Percentiles rank a stretch among this genome's conserved stretches.
phyloP scores from a whole-genome alignment of 2,113 vertebrate species.

The Nesogale talazaci region DNA sequence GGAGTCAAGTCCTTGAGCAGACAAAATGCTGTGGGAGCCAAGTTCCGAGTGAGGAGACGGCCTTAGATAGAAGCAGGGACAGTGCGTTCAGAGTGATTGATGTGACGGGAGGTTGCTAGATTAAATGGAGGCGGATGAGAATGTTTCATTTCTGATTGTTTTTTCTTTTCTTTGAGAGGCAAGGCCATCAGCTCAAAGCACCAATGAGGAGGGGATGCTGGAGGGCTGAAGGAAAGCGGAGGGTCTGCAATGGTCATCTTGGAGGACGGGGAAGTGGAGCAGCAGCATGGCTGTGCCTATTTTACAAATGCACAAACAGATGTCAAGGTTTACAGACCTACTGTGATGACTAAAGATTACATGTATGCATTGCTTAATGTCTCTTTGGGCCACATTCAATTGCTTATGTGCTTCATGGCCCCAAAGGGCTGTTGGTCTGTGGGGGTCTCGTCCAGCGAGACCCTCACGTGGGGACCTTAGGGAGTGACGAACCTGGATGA shows the following conservation, averaged over 20 bases:
- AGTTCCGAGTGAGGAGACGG: neutral
- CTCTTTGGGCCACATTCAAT: no score
- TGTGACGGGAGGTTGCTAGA: neutral
- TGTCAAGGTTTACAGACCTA: neutral
- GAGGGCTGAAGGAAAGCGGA: neutral
- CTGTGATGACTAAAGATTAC: no score
- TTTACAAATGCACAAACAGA: neutral
- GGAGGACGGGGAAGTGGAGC: neutral
- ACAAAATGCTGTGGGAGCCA: neutral
- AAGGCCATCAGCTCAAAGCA: neutral
- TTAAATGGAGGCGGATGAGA: neutral
- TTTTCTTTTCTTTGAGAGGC: constrained; percentile 17
- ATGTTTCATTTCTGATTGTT: neutral
- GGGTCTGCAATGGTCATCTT: neutral
- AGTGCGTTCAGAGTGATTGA: neutral
- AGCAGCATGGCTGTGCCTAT: neutral
- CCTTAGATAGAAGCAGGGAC: neutral
- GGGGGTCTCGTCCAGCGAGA: no score
- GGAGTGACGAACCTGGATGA: no score
- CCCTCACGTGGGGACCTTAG: no score
- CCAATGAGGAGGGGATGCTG: neutral
- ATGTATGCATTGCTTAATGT: no score
- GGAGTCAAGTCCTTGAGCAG: neutral
- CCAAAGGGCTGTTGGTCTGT: no score
- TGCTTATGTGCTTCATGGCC: no score